Evolutionary conservation across 2,888 invertebrate genomes (phyloP), one percentile per base, ranked within the genome.

Genomic region (Odontothrips loti): DNA sequence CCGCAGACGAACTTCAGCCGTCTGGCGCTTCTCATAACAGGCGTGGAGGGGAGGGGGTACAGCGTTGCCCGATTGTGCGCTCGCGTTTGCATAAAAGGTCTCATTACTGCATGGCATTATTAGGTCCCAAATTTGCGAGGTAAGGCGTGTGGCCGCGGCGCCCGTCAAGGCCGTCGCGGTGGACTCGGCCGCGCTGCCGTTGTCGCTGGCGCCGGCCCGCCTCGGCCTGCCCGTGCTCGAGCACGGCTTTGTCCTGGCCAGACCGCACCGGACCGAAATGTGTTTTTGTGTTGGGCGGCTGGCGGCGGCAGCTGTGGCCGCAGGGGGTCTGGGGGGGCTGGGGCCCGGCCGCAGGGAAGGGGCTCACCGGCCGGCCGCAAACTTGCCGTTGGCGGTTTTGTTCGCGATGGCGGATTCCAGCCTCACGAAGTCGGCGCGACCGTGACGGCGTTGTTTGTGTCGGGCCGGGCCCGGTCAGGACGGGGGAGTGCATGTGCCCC

Each of bases 61-160:
- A 6, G 6, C 91, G 91, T 90, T 90, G 89, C 82, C 89, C 89
- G 58, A 15, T 51, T 58, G 20, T 43, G 34, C 34, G 3, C 34
- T 6, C 34, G 34, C n/a, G 34, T 43, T 43, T 6, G 6, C 3
- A 43, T 43, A 2, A 2, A 43, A 6, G 90, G 91, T 91, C 91
- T 91, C 91, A 91, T 91, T 91, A 91, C 91, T 90, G 89, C 89
- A 89, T 89, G 82, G 81, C 81, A 82, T 47, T 80, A 81, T 80
- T 83, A 83, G 82, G 82, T 84, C 82, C 80, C 81, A 82, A 83
- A 83, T 83, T 84, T 84, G 84, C 82, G 82, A 82, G 81, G 82
- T 82, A 82, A 79, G 68, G 80, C 75, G 23, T 48, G 29, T 43
- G 43, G 68, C 47, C 81, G 80, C 68, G 81, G 81, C 80, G 82